phyloP scores from a whole-genome alignment of 2,888 invertebrate species.

The Frankliniella fusca region DNA sequence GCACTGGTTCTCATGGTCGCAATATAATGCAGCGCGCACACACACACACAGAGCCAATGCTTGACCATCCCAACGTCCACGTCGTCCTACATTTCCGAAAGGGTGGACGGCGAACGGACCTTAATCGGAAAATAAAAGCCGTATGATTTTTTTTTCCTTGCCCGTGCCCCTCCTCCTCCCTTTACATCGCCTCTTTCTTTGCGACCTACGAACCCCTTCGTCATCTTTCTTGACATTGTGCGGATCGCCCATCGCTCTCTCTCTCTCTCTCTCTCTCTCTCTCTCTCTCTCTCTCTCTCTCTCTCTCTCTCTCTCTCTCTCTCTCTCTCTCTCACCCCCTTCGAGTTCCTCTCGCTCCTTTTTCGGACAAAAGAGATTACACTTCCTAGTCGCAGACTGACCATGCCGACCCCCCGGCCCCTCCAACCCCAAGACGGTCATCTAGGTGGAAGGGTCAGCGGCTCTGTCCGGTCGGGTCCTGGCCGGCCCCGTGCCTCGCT shows the following conservation, averaged over 20 bases:
- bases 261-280: too few species aligned
- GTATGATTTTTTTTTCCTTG: neutral
- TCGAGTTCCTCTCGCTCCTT: neutral
- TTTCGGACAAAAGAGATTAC: neutral
- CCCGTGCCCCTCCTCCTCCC: neutral
- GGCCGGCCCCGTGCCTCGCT: neutral
- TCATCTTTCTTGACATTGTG: neutral
- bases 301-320: too few species aligned
- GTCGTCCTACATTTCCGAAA: too few species aligned
- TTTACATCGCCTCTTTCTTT: neutral
- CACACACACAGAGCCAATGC: neutral
- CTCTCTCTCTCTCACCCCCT: too few species aligned
- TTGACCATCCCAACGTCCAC: neutral
- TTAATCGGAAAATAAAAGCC: constrained; percentile 15
- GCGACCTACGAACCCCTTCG: neutral
- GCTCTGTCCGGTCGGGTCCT: neutral
- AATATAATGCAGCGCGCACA: neutral
- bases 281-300: too few species aligned
- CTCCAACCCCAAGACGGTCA: neutral
- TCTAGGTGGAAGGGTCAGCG: neutral
- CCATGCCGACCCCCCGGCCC: neutral
- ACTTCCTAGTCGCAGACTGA: constrained; percentile 17
- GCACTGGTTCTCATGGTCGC: constrained; percentile 7
- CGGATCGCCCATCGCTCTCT: neutral
- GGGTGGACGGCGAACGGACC: neutral